A percentile compares a stretch with the other conserved stretches of the same genome.
Evolutionary conservation across 2,113 vertebrate species (phyloP).

Genomic region (Mormoops blainvillei): DNA sequence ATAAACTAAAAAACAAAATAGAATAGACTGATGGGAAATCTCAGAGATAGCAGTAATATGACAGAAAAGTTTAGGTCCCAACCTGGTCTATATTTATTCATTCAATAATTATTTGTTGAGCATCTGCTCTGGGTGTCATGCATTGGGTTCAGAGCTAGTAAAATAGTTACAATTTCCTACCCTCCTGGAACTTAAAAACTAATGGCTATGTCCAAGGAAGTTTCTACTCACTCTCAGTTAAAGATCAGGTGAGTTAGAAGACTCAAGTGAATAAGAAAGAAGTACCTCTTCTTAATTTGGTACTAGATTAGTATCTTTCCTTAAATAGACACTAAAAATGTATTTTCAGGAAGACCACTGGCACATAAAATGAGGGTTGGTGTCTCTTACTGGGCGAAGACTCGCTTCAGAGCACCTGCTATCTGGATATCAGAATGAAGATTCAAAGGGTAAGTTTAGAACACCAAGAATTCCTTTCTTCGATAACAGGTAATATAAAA

Average conservation of each 20-base stretch:
- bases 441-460: not conserved
- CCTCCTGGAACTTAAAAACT: not conserved
- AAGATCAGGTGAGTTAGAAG: conserved; percentile 5
- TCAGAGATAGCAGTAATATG: not conserved
- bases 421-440: not conserved
- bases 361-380: not conserved
- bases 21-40: not conserved
- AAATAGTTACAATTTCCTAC: not conserved
- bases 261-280: not conserved
- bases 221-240: not conserved
- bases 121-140: not conserved
- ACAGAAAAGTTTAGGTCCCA: not conserved
- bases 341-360: not conserved
- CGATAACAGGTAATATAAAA: not conserved
- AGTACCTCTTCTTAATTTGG: no score
- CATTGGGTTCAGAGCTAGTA: not conserved
- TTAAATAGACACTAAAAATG: not conserved
- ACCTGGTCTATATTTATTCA: not conserved
- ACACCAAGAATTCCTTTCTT: conserved; percentile 1
- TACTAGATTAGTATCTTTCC: no score
- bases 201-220: not conserved
- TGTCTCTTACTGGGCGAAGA: not conserved
- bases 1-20: not conserved
- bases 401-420: not conserved
- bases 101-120: no score